Evolutionary conservation across 2,113 vertebrate species (phyloP).

Genomic region (Mormyrus lacerda): DNA sequence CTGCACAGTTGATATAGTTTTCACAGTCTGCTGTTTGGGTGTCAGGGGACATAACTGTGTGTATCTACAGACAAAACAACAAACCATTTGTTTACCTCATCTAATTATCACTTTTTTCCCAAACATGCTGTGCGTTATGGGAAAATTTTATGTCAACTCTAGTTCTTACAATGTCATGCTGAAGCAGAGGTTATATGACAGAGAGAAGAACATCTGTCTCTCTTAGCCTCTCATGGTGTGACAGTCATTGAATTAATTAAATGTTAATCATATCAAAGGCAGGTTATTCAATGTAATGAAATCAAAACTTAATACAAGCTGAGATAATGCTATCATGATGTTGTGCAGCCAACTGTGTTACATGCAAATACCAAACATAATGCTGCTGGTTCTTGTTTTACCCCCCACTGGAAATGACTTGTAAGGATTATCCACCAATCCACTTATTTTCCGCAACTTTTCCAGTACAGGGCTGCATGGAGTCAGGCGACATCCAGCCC

Average conservation of each 20-base stretch:
- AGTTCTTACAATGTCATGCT: neutral
- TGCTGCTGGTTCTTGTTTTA: neutral
- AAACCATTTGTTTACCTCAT: constrained; percentile 6
- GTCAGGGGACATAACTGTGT: neutral
- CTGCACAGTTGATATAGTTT: constrained; percentile 12
- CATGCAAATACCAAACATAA: neutral
- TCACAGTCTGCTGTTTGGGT: constrained; percentile 16
- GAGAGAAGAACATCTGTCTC: neutral
- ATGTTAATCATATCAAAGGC: neutral
- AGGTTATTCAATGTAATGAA: neutral
- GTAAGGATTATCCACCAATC: neutral
- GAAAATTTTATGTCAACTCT: neutral
- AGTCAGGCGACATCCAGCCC: neutral
- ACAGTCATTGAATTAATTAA: neutral
- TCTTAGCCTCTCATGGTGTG: neutral
- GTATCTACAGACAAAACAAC: neutral
- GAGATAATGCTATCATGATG: neutral
- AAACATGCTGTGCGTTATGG: neutral
- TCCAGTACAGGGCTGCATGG: neutral
- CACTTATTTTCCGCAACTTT: neutral
- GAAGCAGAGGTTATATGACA: neutral
- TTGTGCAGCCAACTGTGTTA: neutral
- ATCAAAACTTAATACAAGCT: constrained; percentile 1
- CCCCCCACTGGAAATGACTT: neutral
- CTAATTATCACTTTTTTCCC: neutral